phyloP scores from a whole-genome alignment of 2,113 vertebrate genomes.

The Aythya baeri region DNA sequence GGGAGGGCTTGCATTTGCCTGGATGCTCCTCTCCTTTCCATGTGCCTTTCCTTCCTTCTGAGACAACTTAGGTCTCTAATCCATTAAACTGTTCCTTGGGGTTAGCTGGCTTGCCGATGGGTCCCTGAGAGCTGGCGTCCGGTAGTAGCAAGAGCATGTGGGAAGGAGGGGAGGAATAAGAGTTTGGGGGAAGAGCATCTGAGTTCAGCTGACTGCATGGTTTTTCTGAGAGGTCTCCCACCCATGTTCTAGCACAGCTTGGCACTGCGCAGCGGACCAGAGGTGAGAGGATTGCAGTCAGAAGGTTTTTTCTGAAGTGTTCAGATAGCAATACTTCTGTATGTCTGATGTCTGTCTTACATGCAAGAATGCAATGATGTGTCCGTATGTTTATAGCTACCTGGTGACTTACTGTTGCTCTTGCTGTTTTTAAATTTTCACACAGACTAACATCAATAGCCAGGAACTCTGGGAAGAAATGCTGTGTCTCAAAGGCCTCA shows the following conservation, averaged over 20 bases:
- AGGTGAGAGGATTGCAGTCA: background rate
- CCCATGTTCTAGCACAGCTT: background rate
- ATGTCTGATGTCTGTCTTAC: background rate
- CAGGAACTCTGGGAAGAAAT: conserved; percentile 94
- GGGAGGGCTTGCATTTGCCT: background rate
- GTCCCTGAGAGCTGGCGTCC: background rate
- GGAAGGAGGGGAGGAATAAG: background rate
- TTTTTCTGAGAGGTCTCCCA: background rate
- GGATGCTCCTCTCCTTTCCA: background rate
- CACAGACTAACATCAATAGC: conserved; percentile 83
- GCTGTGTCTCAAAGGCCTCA: conserved; percentile 87
- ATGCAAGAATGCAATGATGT: background rate
- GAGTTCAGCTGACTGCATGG: background rate
- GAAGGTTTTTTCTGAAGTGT: background rate
- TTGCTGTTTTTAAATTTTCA: conserved; percentile 7
- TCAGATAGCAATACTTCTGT: background rate
- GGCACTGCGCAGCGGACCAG: background rate
- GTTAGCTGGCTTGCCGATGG: background rate
- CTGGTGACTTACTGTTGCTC: background rate
- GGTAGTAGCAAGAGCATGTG: background rate
- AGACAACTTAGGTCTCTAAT: background rate
- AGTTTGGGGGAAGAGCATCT: background rate
- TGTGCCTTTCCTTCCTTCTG: background rate
- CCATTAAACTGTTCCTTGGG: background rate
- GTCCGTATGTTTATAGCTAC: background rate